Conservation (phyloP, 2,113 vertebrate species). For the Actenoides lindsayi region DNA sequence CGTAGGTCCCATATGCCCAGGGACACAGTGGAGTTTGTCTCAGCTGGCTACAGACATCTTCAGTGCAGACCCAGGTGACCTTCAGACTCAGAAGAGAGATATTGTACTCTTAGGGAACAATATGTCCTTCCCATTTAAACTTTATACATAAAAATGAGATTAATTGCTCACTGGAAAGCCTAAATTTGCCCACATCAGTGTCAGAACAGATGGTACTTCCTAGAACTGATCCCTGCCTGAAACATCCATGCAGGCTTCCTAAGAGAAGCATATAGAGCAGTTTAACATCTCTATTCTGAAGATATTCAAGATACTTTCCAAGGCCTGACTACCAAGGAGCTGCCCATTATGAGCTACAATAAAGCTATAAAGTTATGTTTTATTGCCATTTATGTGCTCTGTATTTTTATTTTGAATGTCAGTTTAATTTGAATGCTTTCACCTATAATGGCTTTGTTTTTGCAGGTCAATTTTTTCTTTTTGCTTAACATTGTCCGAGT, state of each 20-base stretch:
- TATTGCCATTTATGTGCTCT: neutral
- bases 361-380: neutral
- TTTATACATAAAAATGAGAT: neutral
- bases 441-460: neutral
- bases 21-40: neutral
- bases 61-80: neutral
- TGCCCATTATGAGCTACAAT: neutral
- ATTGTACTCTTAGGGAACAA: neutral
- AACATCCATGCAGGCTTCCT: neutral
- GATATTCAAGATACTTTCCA: neutral
- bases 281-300: neutral
- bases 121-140: neutral
- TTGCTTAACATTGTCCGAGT: constrained; percentile 96
- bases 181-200: neutral
- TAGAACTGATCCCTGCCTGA: neutral
- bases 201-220: neutral
- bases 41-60: neutral
- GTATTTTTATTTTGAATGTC: neutral
- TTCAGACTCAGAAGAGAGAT: neutral
- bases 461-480: constrained; percentile 97
- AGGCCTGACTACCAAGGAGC: neutral
- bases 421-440: neutral
- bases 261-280: neutral
- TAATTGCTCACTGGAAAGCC: neutral
- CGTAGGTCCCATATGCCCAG: neutral